phyloP scores from a whole-genome alignment of 2,113 vertebrate genomes.

The Perccottus glenii region DNA sequence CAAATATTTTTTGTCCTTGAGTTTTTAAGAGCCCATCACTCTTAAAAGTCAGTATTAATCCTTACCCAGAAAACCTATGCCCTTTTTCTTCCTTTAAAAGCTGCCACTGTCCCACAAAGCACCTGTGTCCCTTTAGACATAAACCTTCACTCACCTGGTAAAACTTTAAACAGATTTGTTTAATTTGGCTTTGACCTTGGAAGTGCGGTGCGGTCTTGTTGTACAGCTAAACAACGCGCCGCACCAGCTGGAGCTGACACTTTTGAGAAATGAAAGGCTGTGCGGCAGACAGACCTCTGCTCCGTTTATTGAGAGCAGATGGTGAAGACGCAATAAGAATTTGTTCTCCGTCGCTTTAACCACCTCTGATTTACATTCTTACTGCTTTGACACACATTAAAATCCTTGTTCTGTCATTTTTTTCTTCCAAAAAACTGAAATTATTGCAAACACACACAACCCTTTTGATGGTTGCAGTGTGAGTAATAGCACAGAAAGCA shows the following conservation, averaged over 20 bases:
- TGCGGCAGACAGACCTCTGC: slow-evolving; percentile 38
- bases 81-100: not conserved
- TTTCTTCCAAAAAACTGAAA: too few species aligned
- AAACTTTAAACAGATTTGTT: not conserved
- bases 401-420: slow-evolving; percentile 10
- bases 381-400: slow-evolving; percentile 42
- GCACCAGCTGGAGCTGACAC: slow-evolving; percentile 64
- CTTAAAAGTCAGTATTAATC: too few species aligned
- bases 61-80: too few species aligned
- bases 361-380: slow-evolving; percentile 20
- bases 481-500: too few species aligned
- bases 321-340: slow-evolving; percentile 58
- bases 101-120: not conserved
- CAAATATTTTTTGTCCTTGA: too few species aligned
- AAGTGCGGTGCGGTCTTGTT: slow-evolving; percentile 8
- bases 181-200: slow-evolving; percentile 54
- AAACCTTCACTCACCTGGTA: slow-evolving; percentile 7
- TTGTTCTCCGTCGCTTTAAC: slow-evolving; percentile 48
- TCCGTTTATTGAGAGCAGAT: slow-evolving; percentile 70
- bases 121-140: not conserved
- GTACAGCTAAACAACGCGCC: not conserved
- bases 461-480: too few species aligned
- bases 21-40: too few species aligned
- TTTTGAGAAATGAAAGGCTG: slow-evolving; percentile 64
- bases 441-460: too few species aligned